phyloP scores from a whole-genome alignment of 2,888 invertebrate species.

The Eupelmus urozonus region DNA sequence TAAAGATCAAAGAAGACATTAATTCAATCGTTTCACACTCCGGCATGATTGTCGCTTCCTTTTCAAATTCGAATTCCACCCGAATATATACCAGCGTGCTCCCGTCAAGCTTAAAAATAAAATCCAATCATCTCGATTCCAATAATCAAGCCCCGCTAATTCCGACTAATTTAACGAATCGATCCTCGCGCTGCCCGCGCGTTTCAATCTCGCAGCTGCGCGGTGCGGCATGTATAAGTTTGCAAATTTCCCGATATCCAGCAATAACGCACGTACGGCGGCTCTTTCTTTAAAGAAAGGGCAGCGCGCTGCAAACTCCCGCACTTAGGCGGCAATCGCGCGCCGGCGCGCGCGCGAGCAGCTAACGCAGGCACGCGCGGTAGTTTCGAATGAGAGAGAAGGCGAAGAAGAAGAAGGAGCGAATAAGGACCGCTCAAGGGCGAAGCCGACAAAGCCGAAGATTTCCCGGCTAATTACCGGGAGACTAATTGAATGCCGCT shows the following conservation, averaged over 20 bases:
- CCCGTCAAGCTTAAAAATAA: no score
- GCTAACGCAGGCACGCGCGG: neutral
- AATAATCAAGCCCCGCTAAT: no score
- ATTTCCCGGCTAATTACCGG: conserved; percentile 78
- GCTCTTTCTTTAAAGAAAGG: neutral
- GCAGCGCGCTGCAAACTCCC: conserved; percentile 7
- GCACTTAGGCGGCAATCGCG: conserved; percentile 37
- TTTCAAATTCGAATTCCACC: no score
- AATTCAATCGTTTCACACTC: no score
- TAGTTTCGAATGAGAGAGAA: neutral
- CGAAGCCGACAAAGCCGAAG: conserved; percentile 75
- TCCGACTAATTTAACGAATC: no score
- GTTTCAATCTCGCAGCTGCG: neutral
- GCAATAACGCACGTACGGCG: conserved; percentile 1
- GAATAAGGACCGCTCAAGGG: no score
- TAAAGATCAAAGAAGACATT: no score
- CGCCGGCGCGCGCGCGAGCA: neutral
- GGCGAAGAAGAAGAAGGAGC: neutral
- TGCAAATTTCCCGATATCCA: conserved; percentile 42
- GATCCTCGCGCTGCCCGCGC: neutral
- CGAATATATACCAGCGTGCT: no score
- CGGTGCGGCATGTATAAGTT: neutral
- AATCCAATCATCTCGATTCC: no score
- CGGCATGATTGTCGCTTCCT: no score
- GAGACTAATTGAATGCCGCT: conserved; percentile 77